Base-by-base conservation (phyloP, 2,113 vertebrate species). In the Brachionichthys hirsutus region DNA sequence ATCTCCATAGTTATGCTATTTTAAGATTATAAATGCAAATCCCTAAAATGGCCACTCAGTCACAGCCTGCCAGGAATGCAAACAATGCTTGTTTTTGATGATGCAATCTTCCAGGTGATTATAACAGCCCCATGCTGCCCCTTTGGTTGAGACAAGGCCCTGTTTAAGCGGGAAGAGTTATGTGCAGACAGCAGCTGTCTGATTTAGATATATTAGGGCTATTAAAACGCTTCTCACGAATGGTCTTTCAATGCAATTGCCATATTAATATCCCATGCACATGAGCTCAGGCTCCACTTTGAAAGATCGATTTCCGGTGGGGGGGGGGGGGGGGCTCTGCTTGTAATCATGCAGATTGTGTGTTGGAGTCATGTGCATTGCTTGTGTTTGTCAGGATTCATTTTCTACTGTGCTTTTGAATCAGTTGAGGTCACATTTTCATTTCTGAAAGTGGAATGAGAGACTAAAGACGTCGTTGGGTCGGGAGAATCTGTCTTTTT, bases 221-320 rank as follows among this genome's bases (percentile, higher is more conserved):
- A 81, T 87, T 88, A 81, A 88, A 87, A 81, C 62, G 73, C 79
- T 81, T 66, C 72, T 86, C 63, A 59, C 75, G 73, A 80, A 76
- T 44, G 56, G 45, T 18, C 71, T 83, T 86, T 85, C 78, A 66
- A 22, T 24, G 8, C 61, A 68, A 66, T 77, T 65, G 73, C 67
- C 65, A 48, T 82, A 80, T 88, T 88, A 84, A 89, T 86, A 75
- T 82, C 65, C 40, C 19, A 22, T 48, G 54, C 44, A 65, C 58
- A 66, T 41, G 47, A 67, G 67, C 56, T 67, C 75, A 65, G 70
- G 53, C 61, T 40, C 80, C 67, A 48, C 71, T 61, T 18, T 60
- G 46, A 63, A 44, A 54, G 75, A 76, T 80, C 54, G 46, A 58
- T 40, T 74, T 69, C 20, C 49, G 38, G n/a, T n/a, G n/a, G n/a